Conservation (phyloP, 2,797 vertebrate genomes). For the Hipposideros larvatus region DNA sequence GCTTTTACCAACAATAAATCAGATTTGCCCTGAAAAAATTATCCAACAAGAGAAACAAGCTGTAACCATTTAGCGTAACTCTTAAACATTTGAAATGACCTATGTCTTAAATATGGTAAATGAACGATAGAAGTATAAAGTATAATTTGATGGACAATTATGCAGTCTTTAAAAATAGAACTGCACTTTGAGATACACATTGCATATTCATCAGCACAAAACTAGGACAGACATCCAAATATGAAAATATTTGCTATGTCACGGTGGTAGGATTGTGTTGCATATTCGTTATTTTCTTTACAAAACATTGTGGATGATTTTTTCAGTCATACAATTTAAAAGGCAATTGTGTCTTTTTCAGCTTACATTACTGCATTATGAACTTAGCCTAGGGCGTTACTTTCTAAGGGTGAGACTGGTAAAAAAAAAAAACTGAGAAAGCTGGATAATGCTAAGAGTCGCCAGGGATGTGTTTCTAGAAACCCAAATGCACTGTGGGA, state of each 20-base stretch:
- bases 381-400: neutral
- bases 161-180: neutral
- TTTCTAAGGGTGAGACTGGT: neutral
- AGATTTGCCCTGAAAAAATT: neutral
- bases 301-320: neutral
- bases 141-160: constrained; percentile 8
- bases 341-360: neutral
- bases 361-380: neutral
- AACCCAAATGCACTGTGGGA: neutral
- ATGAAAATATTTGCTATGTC: neutral
- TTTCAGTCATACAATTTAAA: constrained; percentile 39
- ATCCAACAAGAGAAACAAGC: constrained; percentile 17
- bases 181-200: neutral
- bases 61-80: neutral
- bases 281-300: neutral
- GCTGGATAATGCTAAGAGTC: neutral
- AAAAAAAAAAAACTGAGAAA: neutral
- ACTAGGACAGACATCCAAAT: neutral
- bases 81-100: constrained; percentile 37
- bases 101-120: neutral
- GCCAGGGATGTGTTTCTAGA: neutral
- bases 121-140: neutral
- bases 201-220: neutral
- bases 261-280: neutral
- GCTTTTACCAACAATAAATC: neutral